Evolutionary conservation across 2,888 invertebrate genomes (phyloP), one percentile per base, ranked within the genome.

Genomic region (Drosophila fulvimacula): DNA sequence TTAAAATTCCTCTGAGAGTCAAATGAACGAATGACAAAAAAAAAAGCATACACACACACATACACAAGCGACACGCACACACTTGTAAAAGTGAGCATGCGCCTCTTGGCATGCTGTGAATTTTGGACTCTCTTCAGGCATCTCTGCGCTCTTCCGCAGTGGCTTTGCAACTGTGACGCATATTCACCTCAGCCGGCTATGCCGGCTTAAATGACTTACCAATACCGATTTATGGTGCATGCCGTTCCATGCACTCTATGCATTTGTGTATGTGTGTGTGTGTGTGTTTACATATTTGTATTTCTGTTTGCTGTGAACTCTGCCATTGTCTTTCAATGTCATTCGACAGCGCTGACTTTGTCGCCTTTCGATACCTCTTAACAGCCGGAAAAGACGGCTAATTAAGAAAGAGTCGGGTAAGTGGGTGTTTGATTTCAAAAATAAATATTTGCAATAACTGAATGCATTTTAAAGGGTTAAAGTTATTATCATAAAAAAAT

Each of bases 1-100:
- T 84, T 87, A 77, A 87, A 74, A 76, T 76, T 73, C 79, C 69
- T 17, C 62, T 48, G 30, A 69, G 79, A 63, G 44, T 44, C 19
- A 56, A 68, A 56, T 39, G 46, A 63, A 48, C 42, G 44, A 51
- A 64, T 49, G 15, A 30, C 38, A 46, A 51, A 39, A 46, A 55
- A 19, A 62, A 34, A 27, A 48, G 44, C 15, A 59, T 32, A 46
- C 7, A 44, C 27, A 15, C 19, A 17, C 49, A 4, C 30, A 24
- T 11, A 56, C 51, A 24, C 24, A 24, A 3, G 5, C 51, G 19
- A n/a, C 13, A 42, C 55, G 3, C 32, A 24, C 13, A 46, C 38
- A n/a, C n/a, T n/a, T n/a, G n/a, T 11, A 13, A 34, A 4, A 17
- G 17, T 32, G 77, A 62, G 79, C 75, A 74, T 81, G 80, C 81